Conservation (phyloP, 2,113 vertebrate species). For the Laticauda laticaudata region DNA sequence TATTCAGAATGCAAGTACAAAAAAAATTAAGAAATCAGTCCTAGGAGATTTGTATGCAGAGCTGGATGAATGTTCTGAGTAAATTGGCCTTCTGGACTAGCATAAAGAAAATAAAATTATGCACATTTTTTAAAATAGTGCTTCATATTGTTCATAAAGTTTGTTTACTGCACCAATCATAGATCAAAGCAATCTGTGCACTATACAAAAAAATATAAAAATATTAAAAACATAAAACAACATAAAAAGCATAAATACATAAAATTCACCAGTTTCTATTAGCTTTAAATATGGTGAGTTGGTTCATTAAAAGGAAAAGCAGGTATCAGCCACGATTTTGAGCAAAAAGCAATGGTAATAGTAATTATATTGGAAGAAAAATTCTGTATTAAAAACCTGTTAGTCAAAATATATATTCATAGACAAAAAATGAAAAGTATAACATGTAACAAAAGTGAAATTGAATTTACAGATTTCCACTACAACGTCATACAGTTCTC, state of each 20-base stretch:
- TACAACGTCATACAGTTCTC: constrained; percentile 51
- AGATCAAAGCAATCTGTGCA: neutral
- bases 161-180: neutral
- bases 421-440: constrained; percentile 41
- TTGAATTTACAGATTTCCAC: constrained; percentile 41
- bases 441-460: neutral
- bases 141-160: neutral
- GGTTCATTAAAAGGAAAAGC: neutral
- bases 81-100: neutral
- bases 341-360: constrained; percentile 36
- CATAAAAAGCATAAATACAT: neutral
- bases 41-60: constrained; percentile 14
- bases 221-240: neutral
- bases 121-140: neutral
- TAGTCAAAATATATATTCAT: constrained; percentile 53
- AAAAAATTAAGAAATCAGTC: constrained; percentile 18
- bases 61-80: neutral
- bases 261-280: neutral
- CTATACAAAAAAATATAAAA: neutral
- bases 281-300: neutral
- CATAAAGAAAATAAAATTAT: neutral
- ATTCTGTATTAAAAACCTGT: constrained; percentile 32
- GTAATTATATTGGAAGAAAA: constrained; percentile 38
- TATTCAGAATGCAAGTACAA: constrained; percentile 33
- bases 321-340: constrained; percentile 30